Evolutionary conservation across 1,140 invertebrate species (phyloP).

Genomic region (Sogatella furcifera): DNA sequence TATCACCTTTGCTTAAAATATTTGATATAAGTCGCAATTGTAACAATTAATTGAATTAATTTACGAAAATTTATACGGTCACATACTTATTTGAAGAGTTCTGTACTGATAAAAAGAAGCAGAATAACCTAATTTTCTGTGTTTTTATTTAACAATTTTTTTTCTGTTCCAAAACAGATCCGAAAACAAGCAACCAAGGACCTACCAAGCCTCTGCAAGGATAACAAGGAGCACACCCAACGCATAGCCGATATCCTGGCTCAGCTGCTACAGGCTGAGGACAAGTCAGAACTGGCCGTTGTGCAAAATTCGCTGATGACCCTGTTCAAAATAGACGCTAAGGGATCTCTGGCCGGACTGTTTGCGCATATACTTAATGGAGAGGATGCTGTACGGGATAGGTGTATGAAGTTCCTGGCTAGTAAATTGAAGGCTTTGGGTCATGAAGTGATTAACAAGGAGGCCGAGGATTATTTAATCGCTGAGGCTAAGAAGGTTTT

Average conservation of each 20-base stretch:
- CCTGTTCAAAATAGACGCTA: constrained; percentile 49
- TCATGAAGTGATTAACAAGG: constrained; percentile 67
- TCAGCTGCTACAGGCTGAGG: constrained; percentile 80
- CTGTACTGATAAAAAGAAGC: no score
- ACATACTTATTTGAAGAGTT: no score
- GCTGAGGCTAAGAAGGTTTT: constrained; percentile 79
- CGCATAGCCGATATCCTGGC: constrained; percentile 87
- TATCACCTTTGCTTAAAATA: no score
- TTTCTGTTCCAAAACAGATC: constrained; percentile 30
- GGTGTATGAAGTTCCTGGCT: constrained; percentile 78
- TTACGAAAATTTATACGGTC: no score
- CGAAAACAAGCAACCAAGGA: constrained; percentile 93
- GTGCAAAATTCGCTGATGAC: constrained; percentile 59
- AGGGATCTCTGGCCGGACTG: constrained; percentile 65
- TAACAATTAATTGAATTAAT: no score
- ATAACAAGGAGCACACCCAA: constrained; percentile 67
- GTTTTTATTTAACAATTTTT: constrained; percentile 14
- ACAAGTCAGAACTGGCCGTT: constrained; percentile 63
- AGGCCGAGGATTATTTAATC: constrained; percentile 77
- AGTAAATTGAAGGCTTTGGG: constrained; percentile 71
- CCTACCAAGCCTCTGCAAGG: constrained; percentile 76
- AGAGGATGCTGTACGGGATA: constrained; percentile 67
- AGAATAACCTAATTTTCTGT: no score
- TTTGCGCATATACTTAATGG: constrained; percentile 78
- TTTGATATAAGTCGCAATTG: no score